These are phyloP conservation scores for Cavia aperea DNA, from an alignment of 2,113 vertebrate species.

Conservation along the genomic window DNA sequence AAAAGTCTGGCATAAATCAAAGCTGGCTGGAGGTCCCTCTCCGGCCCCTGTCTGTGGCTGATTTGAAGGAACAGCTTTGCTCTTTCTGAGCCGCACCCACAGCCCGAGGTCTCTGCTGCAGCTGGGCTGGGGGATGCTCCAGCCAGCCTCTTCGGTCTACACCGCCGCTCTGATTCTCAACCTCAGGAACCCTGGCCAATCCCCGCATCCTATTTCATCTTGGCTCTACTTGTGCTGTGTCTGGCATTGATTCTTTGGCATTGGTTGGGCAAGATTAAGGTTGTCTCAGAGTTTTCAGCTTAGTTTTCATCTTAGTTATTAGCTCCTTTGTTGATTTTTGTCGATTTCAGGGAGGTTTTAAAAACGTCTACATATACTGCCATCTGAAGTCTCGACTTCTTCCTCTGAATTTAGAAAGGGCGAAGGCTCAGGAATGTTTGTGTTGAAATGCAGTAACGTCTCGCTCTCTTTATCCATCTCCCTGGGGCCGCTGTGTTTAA, in stretches of 20 bases:
- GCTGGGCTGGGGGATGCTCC: rapidly evolving
- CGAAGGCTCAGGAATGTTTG: not conserved
- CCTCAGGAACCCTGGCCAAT: not conserved
- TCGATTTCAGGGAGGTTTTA: constrained; percentile 37
- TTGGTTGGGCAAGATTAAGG: constrained; percentile 14
- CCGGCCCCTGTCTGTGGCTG: not conserved
- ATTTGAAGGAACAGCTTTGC: not conserved
- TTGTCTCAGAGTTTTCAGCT: not conserved
- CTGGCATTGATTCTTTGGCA: not conserved
- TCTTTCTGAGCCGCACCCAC: not conserved
- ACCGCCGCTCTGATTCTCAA: not conserved
- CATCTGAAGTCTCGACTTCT: not conserved
- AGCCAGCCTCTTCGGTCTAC: not conserved
- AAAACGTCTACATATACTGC: not conserved
- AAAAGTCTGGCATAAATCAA: not conserved
- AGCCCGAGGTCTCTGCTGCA: not conserved
- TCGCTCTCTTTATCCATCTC: not conserved
- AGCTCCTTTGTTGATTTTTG: constrained; percentile 20
- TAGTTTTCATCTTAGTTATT: constrained; percentile 24
- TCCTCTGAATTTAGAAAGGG: not conserved
- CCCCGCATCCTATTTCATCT: constrained; percentile 8
- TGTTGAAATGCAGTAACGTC: not conserved
- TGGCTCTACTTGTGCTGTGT: not conserved
- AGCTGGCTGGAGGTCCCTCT: not conserved
- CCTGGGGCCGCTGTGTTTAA: not conserved